Percentiles rank a stretch among this genome's conserved stretches.
phyloP scores from a whole-genome alignment of 2,113 vertebrate species.

The Lampris megalopsis region DNA sequence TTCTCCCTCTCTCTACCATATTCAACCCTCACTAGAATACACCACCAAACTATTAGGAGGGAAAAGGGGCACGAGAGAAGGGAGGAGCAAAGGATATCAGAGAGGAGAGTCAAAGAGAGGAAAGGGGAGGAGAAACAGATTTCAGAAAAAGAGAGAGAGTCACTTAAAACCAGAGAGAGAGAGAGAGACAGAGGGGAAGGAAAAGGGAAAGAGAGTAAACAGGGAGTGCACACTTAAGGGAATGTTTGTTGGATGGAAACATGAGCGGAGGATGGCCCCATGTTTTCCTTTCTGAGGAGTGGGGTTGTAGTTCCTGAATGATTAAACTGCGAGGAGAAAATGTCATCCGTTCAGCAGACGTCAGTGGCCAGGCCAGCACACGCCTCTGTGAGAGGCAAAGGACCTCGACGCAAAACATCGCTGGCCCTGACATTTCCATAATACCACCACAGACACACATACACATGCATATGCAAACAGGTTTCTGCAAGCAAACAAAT shows the following conservation, averaged over 20 bases:
- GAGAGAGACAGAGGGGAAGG: neutral
- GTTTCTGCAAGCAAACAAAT: no score
- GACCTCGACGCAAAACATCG: neutral
- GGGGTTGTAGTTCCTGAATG: conserved; percentile 3
- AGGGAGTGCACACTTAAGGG: conserved; percentile 6
- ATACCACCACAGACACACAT: neutral
- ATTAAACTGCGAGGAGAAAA: conserved; percentile 15
- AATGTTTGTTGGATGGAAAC: conserved; percentile 16
- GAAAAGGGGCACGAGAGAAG: neutral
- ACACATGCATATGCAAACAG: neutral
- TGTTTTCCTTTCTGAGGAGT: conserved; percentile 7
- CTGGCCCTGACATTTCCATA: neutral
- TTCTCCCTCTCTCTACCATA: neutral
- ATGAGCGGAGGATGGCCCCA: conserved; percentile 4
- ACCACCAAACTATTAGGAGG: neutral
- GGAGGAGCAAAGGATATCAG: neutral
- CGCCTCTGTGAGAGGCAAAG: neutral
- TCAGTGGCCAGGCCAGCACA: neutral
- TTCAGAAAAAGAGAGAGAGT: neutral
- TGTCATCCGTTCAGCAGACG: conserved; percentile 7
- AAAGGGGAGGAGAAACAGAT: neutral
- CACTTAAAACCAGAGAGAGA: neutral
- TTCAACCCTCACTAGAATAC: neutral
- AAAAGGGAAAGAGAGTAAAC: neutral
- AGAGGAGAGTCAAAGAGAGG: neutral